Base-by-base conservation (phyloP, 2,113 vertebrate genomes). In the Chroicocephalus ridibundus region DNA sequence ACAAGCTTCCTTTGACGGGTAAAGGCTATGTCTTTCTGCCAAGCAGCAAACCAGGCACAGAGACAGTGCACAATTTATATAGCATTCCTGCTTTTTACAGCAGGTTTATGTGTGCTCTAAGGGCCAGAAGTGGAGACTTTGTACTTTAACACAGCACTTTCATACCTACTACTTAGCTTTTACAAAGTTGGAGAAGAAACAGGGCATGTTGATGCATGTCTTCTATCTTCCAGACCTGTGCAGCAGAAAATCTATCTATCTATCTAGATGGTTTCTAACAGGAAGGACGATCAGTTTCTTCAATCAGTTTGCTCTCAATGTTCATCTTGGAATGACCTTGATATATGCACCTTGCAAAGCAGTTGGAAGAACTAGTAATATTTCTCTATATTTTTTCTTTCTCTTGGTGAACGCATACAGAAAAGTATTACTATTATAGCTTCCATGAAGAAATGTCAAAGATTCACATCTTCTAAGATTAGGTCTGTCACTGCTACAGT, bases 191-290 rank as follows among this genome's bases (percentile, higher is more conserved):
- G 34, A 88, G 25, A 55, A 57, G 38, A 80, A 61, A 76, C 6
- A 26, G 7, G 15, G 6, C 3, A 21, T 11, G 4, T 17, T 52
- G 51, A 49, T 83, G 32, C 1, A 5, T 0, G 4, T 46, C 15
- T 46, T 70, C 46, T n/a, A 9, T 40, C 29, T 62, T 42, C 29
- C 24, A 83, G 61, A 49, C 34, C 38, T 47, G 4, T 22, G 7
- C 16, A 69, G 72, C 58, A 42, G 11, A 34, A 57, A 64, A 82
- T 44, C 12, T 77, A 8, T 47, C 12, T 74, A 32, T 47, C 12
- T 74, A 32, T n/a, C n/a, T n/a, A n/a, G 10, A 13, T n/a, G 14
- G 13, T n/a, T 82, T 82, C 40, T 51, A 66, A n/a, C 22, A 68
- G 58, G 14, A 86, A 81, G 31, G 58, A 58, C 15, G 19, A 47